Base-by-base conservation (phyloP, 2,113 vertebrate genomes). In the Protomyctophum bolini region DNA sequence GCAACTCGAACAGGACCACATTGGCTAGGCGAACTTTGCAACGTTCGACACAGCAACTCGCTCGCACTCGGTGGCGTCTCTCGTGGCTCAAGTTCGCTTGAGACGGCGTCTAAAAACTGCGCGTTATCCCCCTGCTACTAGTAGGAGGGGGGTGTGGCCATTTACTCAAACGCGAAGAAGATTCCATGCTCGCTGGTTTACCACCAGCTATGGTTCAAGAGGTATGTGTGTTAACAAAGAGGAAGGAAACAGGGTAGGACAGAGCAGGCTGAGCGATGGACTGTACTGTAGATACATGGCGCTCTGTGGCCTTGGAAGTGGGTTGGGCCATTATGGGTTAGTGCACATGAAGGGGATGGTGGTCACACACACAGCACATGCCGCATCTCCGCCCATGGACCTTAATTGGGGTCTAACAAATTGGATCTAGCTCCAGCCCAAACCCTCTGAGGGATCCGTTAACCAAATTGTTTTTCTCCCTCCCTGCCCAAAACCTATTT, bases 211-310 rank as follows among this genome's bases (percentile, higher is more conserved):
- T 21, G 75, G 94, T 77, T 95, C 93, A 87, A 92, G 82, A 92
- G 94, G 92, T 93, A 3, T 93, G 88, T 93, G 88, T 94, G 93
- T 95, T 95, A 75, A 94, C 92, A 92, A 91, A 93, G 92, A 94
- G 71, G 80, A 54, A 81, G 45, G 10, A 71, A 69, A 91, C 88
- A 86, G 89, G 92, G 94, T 94, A 95, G 92, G 93, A 94, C 94
- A 94, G 92, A 94, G 94, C 95, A 96, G 94, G 96, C 95, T 94
- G 95, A 95, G 94, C 94, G 93, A 77, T 94, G 94, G 91, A 91
- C 5, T 93, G 75, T 90, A 91, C 5, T 93, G 75, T 90, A 90
- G 92, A 92, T 90, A 90, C 92, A 92, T 94, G 70, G 72, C 92
- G 79, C 68, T 82, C 70, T 79, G 55, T 52, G 73, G 69, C 62